A percentile compares a stretch with the other conserved stretches of the same genome.
phyloP scores from a whole-genome alignment of 2,113 vertebrate genomes.

The Proteles cristata region DNA sequence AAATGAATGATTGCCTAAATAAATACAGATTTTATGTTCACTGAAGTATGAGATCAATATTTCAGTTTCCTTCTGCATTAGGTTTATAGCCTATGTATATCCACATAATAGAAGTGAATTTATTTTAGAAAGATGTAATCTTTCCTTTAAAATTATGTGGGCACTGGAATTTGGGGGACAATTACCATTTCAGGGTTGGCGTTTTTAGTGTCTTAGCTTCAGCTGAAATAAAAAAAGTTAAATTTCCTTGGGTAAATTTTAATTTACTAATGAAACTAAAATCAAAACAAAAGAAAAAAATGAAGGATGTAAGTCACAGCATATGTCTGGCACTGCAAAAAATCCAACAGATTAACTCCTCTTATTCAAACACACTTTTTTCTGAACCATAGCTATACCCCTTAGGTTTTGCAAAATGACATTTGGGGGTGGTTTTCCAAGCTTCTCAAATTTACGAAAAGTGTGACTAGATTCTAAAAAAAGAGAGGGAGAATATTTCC shows the following conservation, averaged over 20 bases:
- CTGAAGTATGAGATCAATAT: slow-evolving; percentile 66
- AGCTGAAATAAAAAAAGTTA: not conserved
- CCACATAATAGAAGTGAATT: slow-evolving; percentile 3
- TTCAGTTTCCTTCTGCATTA: slow-evolving; percentile 55
- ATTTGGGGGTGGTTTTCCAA: not conserved
- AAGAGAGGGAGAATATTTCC: not conserved
- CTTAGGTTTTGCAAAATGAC: not conserved
- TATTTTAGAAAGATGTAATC: slow-evolving; percentile 37
- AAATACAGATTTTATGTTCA: slow-evolving; percentile 46
- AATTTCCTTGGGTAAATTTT: slow-evolving; percentile 5
- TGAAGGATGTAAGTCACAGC: not conserved
- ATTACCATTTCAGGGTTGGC: not conserved
- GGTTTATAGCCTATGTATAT: not conserved
- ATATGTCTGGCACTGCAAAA: not conserved
- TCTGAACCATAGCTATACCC: not conserved
- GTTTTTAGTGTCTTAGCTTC: slow-evolving; percentile 5
- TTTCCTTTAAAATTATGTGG: slow-evolving; percentile 49
- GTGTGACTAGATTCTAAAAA: not conserved
- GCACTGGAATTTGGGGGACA: not conserved
- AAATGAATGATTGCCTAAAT: slow-evolving; percentile 61
- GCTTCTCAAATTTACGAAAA: slow-evolving; percentile 1
- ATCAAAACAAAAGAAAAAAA: not conserved
- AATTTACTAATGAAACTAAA: slow-evolving; percentile 35
- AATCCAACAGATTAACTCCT: not conserved
- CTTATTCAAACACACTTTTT: not conserved